These are phyloP conservation scores for Meteorus colon DNA, from an alignment of 2,888 invertebrate genomes.

Conservation along the genomic window DNA sequence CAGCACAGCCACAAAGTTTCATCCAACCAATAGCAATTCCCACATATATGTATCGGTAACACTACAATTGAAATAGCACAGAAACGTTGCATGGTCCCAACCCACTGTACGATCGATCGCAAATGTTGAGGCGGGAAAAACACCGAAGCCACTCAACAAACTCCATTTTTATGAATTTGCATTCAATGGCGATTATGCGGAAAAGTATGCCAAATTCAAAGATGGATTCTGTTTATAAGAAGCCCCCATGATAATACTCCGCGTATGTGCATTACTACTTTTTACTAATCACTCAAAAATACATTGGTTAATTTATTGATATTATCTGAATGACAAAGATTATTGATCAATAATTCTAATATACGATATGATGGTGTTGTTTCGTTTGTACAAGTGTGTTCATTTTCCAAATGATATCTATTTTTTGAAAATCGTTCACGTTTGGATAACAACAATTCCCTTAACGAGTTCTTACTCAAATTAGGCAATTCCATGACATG, in stretches of 20 bases:
- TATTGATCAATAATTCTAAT: constrained; percentile 76
- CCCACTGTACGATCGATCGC: background rate
- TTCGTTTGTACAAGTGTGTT: background rate
- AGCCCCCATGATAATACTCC: too few relatives aligned
- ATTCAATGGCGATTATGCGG: background rate
- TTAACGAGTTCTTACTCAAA: constrained; percentile 53
- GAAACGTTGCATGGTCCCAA: background rate
- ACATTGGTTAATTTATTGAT: constrained; percentile 74
- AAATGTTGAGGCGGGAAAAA: background rate
- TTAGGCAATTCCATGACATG: constrained; percentile 50
- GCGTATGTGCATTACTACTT: background rate
- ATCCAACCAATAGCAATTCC: background rate
- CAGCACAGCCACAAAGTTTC: too few relatives aligned
- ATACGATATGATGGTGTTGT: constrained; percentile 31
- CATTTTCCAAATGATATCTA: background rate
- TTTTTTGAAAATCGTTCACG: constrained; percentile 52
- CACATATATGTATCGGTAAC: too few relatives aligned
- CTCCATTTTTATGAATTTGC: background rate
- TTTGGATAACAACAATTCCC: constrained; percentile 56
- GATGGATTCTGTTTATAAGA: too few relatives aligned
- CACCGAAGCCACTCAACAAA: background rate
- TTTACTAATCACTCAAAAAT: constrained; percentile 54
- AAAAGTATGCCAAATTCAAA: background rate
- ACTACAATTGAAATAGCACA: too few relatives aligned
- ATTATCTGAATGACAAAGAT: constrained; percentile 79